A percentile compares a stretch with the other conserved stretches of the same genome.
Conservation (phyloP, 2,113 vertebrate genomes). For the Xyrauchen texanus region DNA sequence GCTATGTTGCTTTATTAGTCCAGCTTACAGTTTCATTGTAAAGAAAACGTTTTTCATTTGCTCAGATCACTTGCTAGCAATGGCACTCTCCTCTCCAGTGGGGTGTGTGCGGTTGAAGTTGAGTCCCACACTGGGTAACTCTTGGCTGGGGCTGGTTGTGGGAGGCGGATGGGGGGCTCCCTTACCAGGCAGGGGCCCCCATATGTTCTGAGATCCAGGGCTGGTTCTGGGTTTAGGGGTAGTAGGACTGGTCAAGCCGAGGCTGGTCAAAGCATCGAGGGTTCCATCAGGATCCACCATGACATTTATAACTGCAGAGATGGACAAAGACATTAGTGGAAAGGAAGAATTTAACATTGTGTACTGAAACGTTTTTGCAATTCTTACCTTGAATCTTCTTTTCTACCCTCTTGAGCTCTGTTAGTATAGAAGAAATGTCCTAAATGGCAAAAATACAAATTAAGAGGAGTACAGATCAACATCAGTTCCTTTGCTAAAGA, state of each 20-base stretch:
- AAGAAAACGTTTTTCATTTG: conserved; percentile 55
- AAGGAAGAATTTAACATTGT: neutral
- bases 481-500: neutral
- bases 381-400: conserved; percentile 92
- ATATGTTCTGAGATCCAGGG: conserved; percentile 67
- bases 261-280: conserved; percentile 87
- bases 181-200: conserved; percentile 61
- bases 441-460: conserved; percentile 58
- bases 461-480: neutral
- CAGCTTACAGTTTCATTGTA: conserved; percentile 3
- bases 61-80: conserved; percentile 78
- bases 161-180: conserved; percentile 64
- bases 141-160: conserved; percentile 68
- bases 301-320: conserved; percentile 85
- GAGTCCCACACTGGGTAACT: conserved; percentile 77
- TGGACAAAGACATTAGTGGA: neutral
- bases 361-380: neutral
- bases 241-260: conserved; percentile 80
- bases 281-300: conserved; percentile 98
- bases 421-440: conserved; percentile 95
- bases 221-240: conserved; percentile 77
- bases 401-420: conserved; percentile 92
- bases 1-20: conserved; percentile 22
- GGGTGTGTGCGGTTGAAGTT: conserved; percentile 86
- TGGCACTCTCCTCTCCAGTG: conserved; percentile 83